phyloP scores from a whole-genome alignment of 2,888 invertebrate species.

The Chloroclysta siterata region DNA sequence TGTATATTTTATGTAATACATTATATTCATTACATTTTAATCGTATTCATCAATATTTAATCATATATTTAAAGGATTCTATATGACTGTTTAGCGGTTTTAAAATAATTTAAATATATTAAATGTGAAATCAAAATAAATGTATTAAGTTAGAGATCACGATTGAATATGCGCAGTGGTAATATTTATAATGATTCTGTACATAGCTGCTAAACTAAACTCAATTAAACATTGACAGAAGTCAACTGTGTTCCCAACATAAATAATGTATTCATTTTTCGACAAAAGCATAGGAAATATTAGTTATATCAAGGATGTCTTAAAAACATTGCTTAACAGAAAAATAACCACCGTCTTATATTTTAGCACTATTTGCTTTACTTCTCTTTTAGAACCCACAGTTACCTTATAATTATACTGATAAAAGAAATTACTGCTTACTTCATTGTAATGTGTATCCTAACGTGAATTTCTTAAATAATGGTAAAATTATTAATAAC shows the following conservation, averaged over 20 bases:
- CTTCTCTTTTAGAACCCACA: too few species aligned
- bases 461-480: too few species aligned
- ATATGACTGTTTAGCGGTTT: slow-evolving; percentile 30
- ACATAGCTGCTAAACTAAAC: not conserved
- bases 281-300: not conserved
- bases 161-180: not conserved
- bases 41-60: slow-evolving; percentile 1
- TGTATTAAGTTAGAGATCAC: not conserved
- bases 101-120: slow-evolving; percentile 11
- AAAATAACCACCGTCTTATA: too few species aligned
- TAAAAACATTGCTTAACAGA: not conserved
- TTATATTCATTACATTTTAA: slow-evolving; percentile 2
- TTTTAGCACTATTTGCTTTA: too few species aligned
- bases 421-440: too few species aligned
- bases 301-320: not conserved
- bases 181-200: not conserved
- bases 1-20: too few species aligned
- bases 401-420: too few species aligned
- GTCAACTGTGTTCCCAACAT: not conserved
- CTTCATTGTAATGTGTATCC: too few species aligned
- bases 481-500: not conserved
- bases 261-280: not conserved
- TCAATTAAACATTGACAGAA: not conserved
- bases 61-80: slow-evolving; percentile 5
- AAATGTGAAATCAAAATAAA: slow-evolving; percentile 16